Evolutionary conservation across 1,140 invertebrate genomes (phyloP), one percentile per base, ranked within the genome.

Genomic region (Eufriesea mexicana): DNA sequence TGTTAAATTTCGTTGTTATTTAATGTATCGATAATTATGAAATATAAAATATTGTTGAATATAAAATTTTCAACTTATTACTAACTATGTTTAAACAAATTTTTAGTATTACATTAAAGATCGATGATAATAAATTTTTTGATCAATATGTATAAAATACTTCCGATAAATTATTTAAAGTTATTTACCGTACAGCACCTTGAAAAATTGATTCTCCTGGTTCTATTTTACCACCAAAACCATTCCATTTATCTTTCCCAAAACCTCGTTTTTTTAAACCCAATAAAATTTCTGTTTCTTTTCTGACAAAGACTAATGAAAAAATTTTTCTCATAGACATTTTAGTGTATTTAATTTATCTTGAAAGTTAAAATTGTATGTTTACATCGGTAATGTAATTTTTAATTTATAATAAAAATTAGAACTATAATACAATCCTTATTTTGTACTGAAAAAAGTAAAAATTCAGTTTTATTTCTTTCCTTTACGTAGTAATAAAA

Each of bases 221-320:
- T 90, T 97, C 96, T 10, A 97, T 95, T 95, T 97, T 97, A 14
- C 97, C 97, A n/a, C 97, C 97, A 95, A 97, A 97, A 73, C 97
- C 97, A 94, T 97, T 97, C 97, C 97, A 97, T 86, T 96, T 95
- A 68, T 96, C 96, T 67, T 92, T 78, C 16, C 97, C 97, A 89
- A 97, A 97, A 57, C 97, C 97, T 85, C 96, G 93, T 91, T 97
- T 97, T 91, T 97, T 97, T 49, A 95, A 93, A 4, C 97, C 97
- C 28, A 97, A 93, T 18, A 97, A 93, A 61, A 97, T 92, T 77
- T 95, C 86, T 10, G 91, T 88, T 59, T 93, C 89, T 62, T 95
- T 95, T 73, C 94, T 93, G 16, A 97, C 89, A 84, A 97, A 95
- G 0, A 96, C 96, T 35, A 96, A 90, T 61, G 96, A 95, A 86